Percentiles rank a stretch among this genome's conserved stretches.
phyloP scores from a whole-genome alignment of 2,797 vertebrate genomes.

The Knipowitschia caucasica region DNA sequence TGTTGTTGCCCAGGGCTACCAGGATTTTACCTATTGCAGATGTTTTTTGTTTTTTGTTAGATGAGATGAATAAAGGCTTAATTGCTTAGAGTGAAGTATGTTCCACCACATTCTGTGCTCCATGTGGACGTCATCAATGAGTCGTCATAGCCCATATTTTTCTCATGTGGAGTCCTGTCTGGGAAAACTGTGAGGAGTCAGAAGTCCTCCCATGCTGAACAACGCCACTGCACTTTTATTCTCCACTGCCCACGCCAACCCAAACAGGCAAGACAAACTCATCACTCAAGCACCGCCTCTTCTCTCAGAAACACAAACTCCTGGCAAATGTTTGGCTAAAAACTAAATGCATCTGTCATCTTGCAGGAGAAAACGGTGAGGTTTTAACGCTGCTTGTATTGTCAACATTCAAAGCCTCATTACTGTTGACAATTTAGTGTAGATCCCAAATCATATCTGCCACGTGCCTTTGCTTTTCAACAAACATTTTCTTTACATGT shows the following conservation, averaged over 20 bases:
- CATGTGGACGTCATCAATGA: constrained; percentile 42
- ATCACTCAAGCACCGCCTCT: constrained; percentile 39
- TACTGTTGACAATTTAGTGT: background rate
- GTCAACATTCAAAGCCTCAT: background rate
- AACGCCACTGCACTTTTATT: constrained; percentile 32
- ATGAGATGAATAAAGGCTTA: constrained; percentile 41
- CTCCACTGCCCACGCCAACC: constrained; percentile 53
- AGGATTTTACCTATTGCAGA: too few relatives aligned
- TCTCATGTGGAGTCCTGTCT: constrained; percentile 42
- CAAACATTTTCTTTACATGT: background rate
- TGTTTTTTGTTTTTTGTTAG: too few relatives aligned
- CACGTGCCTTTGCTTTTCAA: background rate
- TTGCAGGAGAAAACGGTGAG: background rate
- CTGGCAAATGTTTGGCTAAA: constrained; percentile 2
- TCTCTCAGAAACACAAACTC: constrained; percentile 27
- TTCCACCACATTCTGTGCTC: constrained; percentile 34
- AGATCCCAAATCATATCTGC: background rate
- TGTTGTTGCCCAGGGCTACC: too few relatives aligned
- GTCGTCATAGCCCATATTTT: constrained; percentile 45
- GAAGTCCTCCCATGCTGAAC: constrained; percentile 54
- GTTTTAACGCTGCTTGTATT: background rate
- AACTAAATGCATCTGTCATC: background rate
- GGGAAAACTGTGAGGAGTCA: constrained; percentile 51
- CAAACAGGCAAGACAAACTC: constrained; percentile 70
- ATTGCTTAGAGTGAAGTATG: constrained; percentile 43